These are phyloP conservation scores for Drosophila miranda DNA, from an alignment of 1,140 invertebrate genomes.

Conservation along the genomic window DNA sequence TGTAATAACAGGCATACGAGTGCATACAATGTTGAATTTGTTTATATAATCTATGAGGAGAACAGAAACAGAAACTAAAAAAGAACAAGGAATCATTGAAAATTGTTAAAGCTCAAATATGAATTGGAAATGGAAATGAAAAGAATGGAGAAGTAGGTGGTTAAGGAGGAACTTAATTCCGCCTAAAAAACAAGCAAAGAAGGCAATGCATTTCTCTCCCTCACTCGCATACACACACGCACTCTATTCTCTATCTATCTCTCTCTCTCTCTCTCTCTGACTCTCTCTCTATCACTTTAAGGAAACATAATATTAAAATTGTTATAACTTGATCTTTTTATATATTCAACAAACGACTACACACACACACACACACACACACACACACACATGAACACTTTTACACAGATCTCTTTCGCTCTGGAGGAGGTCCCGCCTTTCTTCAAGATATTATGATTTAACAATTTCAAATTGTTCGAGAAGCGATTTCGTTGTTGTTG, in stretches of 20 bases:
- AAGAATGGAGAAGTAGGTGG: constrained; percentile 8
- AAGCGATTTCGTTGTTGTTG: constrained; percentile 2
- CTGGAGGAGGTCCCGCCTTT: constrained; percentile 7
- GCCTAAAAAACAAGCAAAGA: not conserved
- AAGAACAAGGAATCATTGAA: constrained; percentile 47
- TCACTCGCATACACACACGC: constrained; percentile 10
- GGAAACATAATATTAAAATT: constrained; percentile 42
- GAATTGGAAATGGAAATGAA: constrained; percentile 21
- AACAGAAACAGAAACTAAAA: constrained; percentile 35
- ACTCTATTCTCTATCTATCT: constrained; percentile 1
- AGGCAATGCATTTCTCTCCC: constrained; percentile 32
- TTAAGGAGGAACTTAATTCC: not conserved
- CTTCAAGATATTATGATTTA: constrained; percentile 1
- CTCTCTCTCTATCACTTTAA: constrained; percentile 14
- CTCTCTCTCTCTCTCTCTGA: constrained; percentile 13
- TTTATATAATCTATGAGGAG: constrained; percentile 81
- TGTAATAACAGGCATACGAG: not conserved
- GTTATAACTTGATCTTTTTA: constrained; percentile 29
- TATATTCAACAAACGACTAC: constrained; percentile 12
- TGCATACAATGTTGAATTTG: constrained; percentile 78
- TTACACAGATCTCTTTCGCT: constrained; percentile 15
- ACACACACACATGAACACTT: constrained; percentile 9
- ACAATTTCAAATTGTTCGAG: constrained; percentile 21
- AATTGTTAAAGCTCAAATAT: constrained; percentile 76
- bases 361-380: not conserved